phyloP scores from a whole-genome alignment of 2,888 invertebrate genomes.

The Drosophila subsilvestris region DNA sequence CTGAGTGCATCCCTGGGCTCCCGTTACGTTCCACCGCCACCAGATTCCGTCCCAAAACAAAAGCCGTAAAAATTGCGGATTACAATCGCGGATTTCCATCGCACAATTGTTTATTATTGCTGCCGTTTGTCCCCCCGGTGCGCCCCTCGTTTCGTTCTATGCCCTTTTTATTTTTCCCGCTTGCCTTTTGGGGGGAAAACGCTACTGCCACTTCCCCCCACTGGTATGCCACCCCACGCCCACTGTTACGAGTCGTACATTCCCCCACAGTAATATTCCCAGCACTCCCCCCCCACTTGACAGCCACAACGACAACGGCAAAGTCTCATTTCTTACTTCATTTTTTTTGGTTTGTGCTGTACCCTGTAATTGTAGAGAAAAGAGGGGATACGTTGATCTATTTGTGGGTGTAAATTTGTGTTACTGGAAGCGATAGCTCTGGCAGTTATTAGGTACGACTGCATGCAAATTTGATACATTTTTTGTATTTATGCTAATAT shows the following conservation, averaged over 20 bases:
- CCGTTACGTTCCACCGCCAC: not conserved
- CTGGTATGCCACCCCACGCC: not conserved
- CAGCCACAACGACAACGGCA: conserved; percentile 51
- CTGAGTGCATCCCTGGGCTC: conserved; percentile 6
- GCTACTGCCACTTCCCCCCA: conserved; percentile 36
- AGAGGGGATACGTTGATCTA: not conserved
- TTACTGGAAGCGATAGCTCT: no score
- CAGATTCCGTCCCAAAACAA: conserved; percentile 48
- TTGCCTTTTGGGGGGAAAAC: conserved; percentile 58
- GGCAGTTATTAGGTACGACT: no score
- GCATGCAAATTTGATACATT: no score
- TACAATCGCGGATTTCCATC: conserved; percentile 82
- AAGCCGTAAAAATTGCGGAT: conserved; percentile 83
- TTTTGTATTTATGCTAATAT: no score
- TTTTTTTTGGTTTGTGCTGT: not conserved
- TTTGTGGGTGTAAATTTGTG: not conserved
- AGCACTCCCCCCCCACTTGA: conserved; percentile 32
- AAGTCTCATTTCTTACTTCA: conserved; percentile 54
- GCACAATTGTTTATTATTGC: conserved; percentile 79
- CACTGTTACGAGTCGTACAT: not conserved
- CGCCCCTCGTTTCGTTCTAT: conserved; percentile 9
- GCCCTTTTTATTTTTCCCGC: conserved; percentile 36
- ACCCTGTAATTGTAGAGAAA: not conserved
- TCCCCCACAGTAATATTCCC: conserved; percentile 14
- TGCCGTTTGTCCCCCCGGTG: conserved; percentile 35